Evolutionary conservation across 2,888 invertebrate genomes (phyloP).

Genomic region (Caenorhabditis macrosperma): DNA sequence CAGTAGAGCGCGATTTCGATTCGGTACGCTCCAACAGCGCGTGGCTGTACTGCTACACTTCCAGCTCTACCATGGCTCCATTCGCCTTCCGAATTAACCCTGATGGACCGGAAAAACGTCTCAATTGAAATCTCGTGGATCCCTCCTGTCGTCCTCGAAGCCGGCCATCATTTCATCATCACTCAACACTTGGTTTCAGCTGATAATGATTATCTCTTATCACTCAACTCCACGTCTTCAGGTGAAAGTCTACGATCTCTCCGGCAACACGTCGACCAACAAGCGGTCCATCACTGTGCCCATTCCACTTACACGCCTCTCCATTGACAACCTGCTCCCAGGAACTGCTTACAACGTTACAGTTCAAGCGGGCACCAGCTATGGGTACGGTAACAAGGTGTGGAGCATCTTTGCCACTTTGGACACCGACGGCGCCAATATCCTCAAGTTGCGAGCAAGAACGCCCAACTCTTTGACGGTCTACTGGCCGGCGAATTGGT

Average conservation of each 20-base stretch:
- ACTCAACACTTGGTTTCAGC: constrained; percentile 71
- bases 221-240: constrained; percentile 8
- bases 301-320: constrained; percentile 62
- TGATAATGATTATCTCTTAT: not conserved
- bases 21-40: too few species aligned
- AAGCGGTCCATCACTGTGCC: constrained; percentile 63
- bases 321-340: constrained; percentile 60
- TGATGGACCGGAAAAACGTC: constrained; percentile 63
- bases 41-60: too few species aligned
- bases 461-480: constrained; percentile 70
- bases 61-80: constrained; percentile 70
- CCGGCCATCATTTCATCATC: constrained; percentile 65
- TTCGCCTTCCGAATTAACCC: constrained; percentile 67
- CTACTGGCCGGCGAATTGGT: constrained; percentile 69
- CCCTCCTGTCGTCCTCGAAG: constrained; percentile 63
- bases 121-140: constrained; percentile 69
- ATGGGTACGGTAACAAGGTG: constrained; percentile 70
- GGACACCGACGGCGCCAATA: constrained; percentile 49
- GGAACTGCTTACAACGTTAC: constrained; percentile 71
- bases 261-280: constrained; percentile 49
- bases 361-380: constrained; percentile 71
- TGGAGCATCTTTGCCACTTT: constrained; percentile 70
- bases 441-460: constrained; percentile 59
- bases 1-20: too few species aligned
- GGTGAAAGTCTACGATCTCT: constrained; percentile 69